A percentile compares a stretch with the other conserved stretches of the same genome.
phyloP scores from a whole-genome alignment of 2,888 invertebrate genomes.

The Tineola bisselliella region DNA sequence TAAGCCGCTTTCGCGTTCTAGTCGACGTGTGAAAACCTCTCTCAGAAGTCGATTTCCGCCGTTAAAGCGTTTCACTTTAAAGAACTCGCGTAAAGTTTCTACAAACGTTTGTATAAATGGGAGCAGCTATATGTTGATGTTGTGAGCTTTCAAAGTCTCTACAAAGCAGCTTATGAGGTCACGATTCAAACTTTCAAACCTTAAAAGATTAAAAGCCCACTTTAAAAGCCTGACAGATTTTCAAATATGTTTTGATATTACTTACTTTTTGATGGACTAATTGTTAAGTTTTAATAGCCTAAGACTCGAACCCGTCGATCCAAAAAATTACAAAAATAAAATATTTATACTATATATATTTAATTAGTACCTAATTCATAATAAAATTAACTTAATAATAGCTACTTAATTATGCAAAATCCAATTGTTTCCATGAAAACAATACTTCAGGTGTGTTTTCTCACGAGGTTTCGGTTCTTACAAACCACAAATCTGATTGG shows the following conservation, averaged over 20 bases:
- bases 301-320: too few species aligned
- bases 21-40: constrained; percentile 3
- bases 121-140: not conserved
- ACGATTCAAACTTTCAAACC: constrained; percentile 15
- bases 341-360: too few species aligned
- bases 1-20: not conserved
- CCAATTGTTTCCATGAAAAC: not conserved
- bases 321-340: too few species aligned
- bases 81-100: not conserved
- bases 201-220: not conserved
- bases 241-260: too few species aligned
- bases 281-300: too few species aligned
- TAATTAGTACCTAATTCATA: too few species aligned
- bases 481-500: not conserved
- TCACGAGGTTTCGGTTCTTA: not conserved
- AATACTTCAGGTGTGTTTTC: not conserved
- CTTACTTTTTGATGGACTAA: too few species aligned
- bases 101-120: not conserved
- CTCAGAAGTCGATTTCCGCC: not conserved
- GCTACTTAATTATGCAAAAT: not conserved
- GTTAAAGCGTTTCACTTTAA: constrained; percentile 3
- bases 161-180: constrained; percentile 26
- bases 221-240: too few species aligned
- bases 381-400: too few species aligned
- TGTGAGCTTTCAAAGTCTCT: not conserved